These are phyloP conservation scores for Phasianus colchicus DNA, from an alignment of 2,113 vertebrate species.

Conservation along the genomic window DNA sequence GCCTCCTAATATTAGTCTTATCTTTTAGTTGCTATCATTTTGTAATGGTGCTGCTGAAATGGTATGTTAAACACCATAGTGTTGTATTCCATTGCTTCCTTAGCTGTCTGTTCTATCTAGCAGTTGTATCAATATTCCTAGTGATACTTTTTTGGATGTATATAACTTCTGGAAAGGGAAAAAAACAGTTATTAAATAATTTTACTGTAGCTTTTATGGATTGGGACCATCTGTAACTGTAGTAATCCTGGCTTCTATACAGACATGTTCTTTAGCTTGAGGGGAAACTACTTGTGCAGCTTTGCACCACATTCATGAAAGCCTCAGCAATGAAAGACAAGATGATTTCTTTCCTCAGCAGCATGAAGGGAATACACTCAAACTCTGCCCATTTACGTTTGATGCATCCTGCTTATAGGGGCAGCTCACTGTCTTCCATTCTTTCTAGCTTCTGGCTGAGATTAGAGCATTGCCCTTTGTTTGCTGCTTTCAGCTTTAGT, in stretches of 20 bases:
- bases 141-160: background rate
- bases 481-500: background rate
- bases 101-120: background rate
- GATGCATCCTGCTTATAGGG: background rate
- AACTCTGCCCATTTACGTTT: accelerated
- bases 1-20: background rate
- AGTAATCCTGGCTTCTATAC: background rate
- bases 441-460: background rate
- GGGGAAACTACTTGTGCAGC: background rate
- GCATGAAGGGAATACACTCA: accelerated
- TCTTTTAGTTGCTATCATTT: background rate
- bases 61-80: background rate
- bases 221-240: background rate
- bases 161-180: background rate
- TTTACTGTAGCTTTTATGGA: background rate
- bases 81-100: background rate
- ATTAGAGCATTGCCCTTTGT: background rate
- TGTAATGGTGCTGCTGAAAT: background rate
- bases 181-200: background rate
- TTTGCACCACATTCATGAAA: background rate
- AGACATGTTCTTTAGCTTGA: background rate
- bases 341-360: background rate
- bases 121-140: background rate
- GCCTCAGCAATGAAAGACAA: background rate
- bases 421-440: background rate